Evolutionary conservation across 2,888 invertebrate species (phyloP), one percentile per base, ranked within the genome.

Genomic region (Synergus gifuensis): DNA sequence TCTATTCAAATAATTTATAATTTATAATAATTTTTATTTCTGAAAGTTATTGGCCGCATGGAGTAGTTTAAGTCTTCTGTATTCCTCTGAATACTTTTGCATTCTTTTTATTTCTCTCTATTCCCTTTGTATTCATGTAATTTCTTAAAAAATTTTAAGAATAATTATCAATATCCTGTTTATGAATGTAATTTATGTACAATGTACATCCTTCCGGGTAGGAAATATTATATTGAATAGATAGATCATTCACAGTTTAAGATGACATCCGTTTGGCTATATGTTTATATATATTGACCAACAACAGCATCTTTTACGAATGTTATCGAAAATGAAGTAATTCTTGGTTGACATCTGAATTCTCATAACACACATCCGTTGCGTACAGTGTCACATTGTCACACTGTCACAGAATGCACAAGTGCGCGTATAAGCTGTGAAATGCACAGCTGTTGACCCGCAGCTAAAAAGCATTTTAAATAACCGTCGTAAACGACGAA

Each of bases 401-500:
- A 36, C 36, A 36, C 36, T 36, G 85, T 84, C 82, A 84, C 82
- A 83, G 81, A 76, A 81, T 78, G 86, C 84, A 81, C 81, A 83
- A 76, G 81, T 79, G 86, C 84, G 81, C 81, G 83, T 80, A 28
- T 28, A 63, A 79, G 83, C 84, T 85, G 86, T 84, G 84, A 87
- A 88, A 83, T 82, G 86, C 88, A 85, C 89, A 90, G 89, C 89
- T 90, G 90, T 89, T 88, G 88, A 89, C 88, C 90, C 88, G 89
- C 89, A 89, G 89, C 89, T 88, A 89, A 89, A 87, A 88, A 87
- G 86, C 87, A 84, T 84, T 83, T 84, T 87, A 86, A 88, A 86
- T 87, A 86, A 87, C 86, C 83, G 84, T 79, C 82, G 84, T 86
- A 87, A 87, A 87, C 86, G 81, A 83, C 81, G 83, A 86, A 84